These are phyloP conservation scores for Channa maculata DNA, from an alignment of 2,113 vertebrate genomes.

Conservation along the genomic window DNA sequence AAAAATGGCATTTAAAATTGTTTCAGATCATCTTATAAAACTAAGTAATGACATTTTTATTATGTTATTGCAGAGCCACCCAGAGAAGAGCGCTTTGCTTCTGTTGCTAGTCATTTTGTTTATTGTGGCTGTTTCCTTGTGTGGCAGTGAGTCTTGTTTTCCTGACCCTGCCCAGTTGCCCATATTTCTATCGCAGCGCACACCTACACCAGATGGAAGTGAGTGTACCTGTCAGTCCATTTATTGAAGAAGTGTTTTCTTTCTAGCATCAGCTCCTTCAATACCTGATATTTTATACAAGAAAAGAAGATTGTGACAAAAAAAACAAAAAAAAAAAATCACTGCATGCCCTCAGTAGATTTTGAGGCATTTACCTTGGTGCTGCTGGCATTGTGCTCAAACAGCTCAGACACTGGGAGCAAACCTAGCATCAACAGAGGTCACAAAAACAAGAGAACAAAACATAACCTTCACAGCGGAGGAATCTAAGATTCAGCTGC, in stretches of 20 bases:
- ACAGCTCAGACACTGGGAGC: constrained; percentile 35
- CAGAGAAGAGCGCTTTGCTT: constrained; percentile 6
- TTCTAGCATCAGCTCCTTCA: constrained; percentile 1
- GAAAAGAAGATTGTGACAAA: constrained; percentile 19
- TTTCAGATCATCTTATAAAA: constrained; percentile 25
- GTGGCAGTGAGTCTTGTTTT: constrained; percentile 39
- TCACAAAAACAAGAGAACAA: constrained; percentile 52
- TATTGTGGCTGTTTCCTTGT: background rate
- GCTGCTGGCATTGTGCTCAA: constrained; percentile 39
- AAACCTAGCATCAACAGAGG: constrained; percentile 47
- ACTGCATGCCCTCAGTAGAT: constrained; percentile 23
- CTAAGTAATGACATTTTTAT: constrained; percentile 44
- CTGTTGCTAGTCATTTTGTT: constrained; percentile 7
- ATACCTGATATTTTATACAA: background rate
- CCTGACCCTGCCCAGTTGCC: constrained; percentile 28
- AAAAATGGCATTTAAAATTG: constrained; percentile 19
- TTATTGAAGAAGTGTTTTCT: constrained; percentile 11
- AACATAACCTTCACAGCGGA: constrained; percentile 58
- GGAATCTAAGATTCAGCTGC: constrained; percentile 50
- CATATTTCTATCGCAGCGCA: constrained; percentile 26
- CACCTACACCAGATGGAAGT: constrained; percentile 16
- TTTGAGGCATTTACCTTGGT: constrained; percentile 35
- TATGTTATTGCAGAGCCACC: constrained; percentile 17
- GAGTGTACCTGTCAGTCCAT: background rate
- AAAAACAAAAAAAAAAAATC: background rate